Percentiles rank a stretch among this genome's conserved stretches.
These are phyloP conservation scores for Rhopalosiphum nymphaeae DNA, from an alignment of 2,888 invertebrate species.

Conservation along the genomic window DNA sequence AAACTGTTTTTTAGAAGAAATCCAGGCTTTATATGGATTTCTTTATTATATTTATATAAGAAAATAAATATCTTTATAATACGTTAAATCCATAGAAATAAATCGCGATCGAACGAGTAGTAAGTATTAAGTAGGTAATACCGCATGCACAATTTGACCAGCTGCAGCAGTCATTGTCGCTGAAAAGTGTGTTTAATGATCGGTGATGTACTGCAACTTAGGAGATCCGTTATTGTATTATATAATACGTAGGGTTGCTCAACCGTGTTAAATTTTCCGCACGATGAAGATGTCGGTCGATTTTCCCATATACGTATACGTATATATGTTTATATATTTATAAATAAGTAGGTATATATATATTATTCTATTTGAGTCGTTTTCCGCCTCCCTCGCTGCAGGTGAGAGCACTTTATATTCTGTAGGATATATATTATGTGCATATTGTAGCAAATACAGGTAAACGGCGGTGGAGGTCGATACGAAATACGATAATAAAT, in stretches of 20 bases:
- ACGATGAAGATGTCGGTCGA: slow-evolving; percentile 35
- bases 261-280: slow-evolving; percentile 46
- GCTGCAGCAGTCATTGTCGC: not conserved
- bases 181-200: not conserved
- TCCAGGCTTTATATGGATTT: not conserved
- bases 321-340: not conserved
- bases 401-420: not conserved
- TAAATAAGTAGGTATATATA: not conserved
- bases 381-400: not conserved
- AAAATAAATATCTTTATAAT: not conserved
- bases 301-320: not conserved
- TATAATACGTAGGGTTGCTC: not conserved
- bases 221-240: not conserved
- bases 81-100: not conserved
- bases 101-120: not conserved
- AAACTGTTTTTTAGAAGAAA: not conserved
- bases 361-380: not conserved
- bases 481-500: slow-evolving; percentile 55
- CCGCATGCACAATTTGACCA: not conserved
- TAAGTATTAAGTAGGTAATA: not conserved
- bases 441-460: not conserved
- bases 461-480: slow-evolving; percentile 34
- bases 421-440: not conserved
- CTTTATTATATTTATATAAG: not conserved
- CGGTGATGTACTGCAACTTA: not conserved